Conservation (phyloP, 2,113 vertebrate genomes). For the Apodemus sylvaticus region DNA sequence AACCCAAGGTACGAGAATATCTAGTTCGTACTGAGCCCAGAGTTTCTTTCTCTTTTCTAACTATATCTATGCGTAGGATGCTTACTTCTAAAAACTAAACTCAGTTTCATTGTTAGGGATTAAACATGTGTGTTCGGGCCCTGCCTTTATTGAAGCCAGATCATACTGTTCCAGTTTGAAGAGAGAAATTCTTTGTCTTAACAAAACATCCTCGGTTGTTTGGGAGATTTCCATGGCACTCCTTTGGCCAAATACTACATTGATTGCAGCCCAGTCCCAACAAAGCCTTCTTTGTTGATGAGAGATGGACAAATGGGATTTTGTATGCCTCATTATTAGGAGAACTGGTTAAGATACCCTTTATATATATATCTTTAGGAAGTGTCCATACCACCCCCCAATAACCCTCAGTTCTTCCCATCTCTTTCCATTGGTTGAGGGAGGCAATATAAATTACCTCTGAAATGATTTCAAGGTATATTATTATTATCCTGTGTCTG, state of each 20-base stretch:
- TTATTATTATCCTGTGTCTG: not conserved
- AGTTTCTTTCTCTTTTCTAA: too few species aligned
- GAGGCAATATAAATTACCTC: not conserved
- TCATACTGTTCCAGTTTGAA: not conserved
- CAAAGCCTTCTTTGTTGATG: not conserved
- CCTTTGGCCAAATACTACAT: not conserved
- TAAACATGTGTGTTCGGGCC: too few species aligned
- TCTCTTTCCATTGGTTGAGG: not conserved
- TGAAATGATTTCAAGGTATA: not conserved
- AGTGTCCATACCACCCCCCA: not conserved
- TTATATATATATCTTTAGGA: not conserved
- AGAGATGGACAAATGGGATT: not conserved
- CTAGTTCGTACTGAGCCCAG: too few species aligned
- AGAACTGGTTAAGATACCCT: not conserved
- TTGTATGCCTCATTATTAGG: not conserved
- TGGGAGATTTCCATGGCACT: not conserved
- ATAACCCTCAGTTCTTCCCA: not conserved
- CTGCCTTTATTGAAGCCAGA: too few species aligned
- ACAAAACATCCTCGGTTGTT: not conserved
- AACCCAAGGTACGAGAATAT: too few species aligned
- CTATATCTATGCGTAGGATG: too few species aligned
- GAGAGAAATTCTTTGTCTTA: not conserved
- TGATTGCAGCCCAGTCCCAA: not conserved
- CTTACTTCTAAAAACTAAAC: too few species aligned
- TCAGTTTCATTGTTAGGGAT: too few species aligned